Percentiles rank a stretch among this genome's conserved stretches.
Evolutionary conservation across 2,797 vertebrate species (phyloP).

Genomic region (Mus minutoides): DNA sequence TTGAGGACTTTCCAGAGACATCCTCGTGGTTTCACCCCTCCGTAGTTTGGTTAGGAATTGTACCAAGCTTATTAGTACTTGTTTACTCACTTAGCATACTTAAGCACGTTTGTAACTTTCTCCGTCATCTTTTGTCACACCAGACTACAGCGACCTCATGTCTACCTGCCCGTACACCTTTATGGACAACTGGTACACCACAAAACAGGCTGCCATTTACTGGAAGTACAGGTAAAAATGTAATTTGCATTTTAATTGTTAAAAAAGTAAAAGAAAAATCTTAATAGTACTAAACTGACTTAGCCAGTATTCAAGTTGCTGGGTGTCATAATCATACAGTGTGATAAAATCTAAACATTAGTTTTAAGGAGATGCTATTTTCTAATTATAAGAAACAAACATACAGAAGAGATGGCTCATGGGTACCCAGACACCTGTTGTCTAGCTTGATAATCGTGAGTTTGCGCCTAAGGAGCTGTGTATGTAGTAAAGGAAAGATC

Average conservation of each 20-base stretch:
- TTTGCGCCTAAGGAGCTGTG: not conserved
- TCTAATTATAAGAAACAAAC: slow-evolving; percentile 50
- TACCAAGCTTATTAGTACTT: slow-evolving; percentile 25
- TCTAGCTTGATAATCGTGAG: not conserved
- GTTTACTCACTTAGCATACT: slow-evolving; percentile 36
- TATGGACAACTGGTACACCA: slow-evolving; percentile 98
- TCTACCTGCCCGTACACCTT: slow-evolving; percentile 97
- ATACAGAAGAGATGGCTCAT: not conserved
- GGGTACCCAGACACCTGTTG: not conserved
- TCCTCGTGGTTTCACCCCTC: not conserved
- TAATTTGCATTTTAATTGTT: slow-evolving; percentile 55
- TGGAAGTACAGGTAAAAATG: slow-evolving; percentile 94
- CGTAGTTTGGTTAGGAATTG: slow-evolving; percentile 10
- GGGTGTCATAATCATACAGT: not conserved
- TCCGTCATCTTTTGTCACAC: slow-evolving; percentile 65
- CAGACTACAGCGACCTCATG: slow-evolving; percentile 98
- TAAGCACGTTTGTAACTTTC: not conserved
- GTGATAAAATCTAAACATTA: slow-evolving; percentile 9
- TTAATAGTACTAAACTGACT: slow-evolving; percentile 27
- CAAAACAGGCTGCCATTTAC: slow-evolving; percentile 98
- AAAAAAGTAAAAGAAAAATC: not conserved
- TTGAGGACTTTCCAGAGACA: slow-evolving; percentile 8
- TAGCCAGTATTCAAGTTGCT: not conserved
- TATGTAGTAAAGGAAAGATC: too few relatives aligned
- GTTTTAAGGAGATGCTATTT: slow-evolving; percentile 4